Evolutionary conservation across 2,888 invertebrate genomes (phyloP).

Genomic region (Monochamus alternatus): DNA sequence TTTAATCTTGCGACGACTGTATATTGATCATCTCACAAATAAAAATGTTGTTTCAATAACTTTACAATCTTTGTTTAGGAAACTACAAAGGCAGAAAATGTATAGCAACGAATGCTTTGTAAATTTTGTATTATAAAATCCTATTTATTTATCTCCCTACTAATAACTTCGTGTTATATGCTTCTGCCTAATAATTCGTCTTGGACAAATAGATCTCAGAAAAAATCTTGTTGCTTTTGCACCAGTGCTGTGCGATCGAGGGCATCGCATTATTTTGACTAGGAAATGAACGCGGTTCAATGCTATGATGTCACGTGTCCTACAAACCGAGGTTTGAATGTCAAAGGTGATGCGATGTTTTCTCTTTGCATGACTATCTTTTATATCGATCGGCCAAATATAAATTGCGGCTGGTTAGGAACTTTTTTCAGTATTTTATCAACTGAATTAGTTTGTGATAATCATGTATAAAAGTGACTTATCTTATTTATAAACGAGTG

Average conservation of each 20-base stretch:
- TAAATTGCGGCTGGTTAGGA: slow-evolving; percentile 34
- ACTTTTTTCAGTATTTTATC: slow-evolving; percentile 46
- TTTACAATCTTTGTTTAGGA: slow-evolving; percentile 25
- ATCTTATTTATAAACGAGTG: slow-evolving; percentile 49
- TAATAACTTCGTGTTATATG: slow-evolving; percentile 47
- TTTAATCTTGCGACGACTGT: neutral
- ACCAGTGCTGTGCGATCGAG: slow-evolving; percentile 40
- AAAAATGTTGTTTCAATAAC: slow-evolving; percentile 12
- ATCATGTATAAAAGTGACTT: slow-evolving; percentile 54
- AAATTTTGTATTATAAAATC: slow-evolving; percentile 51
- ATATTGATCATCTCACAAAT: neutral
- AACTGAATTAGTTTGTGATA: slow-evolving; percentile 54
- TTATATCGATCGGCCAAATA: slow-evolving; percentile 43
- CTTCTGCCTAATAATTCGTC: slow-evolving; percentile 54
- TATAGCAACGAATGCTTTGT: slow-evolving; percentile 51
- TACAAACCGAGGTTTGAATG: slow-evolving; percentile 49
- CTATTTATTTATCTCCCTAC: slow-evolving; percentile 45
- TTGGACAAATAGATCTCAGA: slow-evolving; percentile 62
- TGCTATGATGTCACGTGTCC: slow-evolving; percentile 49
- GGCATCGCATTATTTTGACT: slow-evolving; percentile 45
- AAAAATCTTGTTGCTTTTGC: slow-evolving; percentile 45
- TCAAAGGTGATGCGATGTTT: slow-evolving; percentile 56
- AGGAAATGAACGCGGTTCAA: slow-evolving; percentile 20
- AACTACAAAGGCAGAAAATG: slow-evolving; percentile 30
- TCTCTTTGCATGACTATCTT: slow-evolving; percentile 54